Percentiles rank a stretch among this genome's conserved stretches.
Conservation (phyloP, 2,888 invertebrate genomes). For the Ectemnius cavifrons region DNA sequence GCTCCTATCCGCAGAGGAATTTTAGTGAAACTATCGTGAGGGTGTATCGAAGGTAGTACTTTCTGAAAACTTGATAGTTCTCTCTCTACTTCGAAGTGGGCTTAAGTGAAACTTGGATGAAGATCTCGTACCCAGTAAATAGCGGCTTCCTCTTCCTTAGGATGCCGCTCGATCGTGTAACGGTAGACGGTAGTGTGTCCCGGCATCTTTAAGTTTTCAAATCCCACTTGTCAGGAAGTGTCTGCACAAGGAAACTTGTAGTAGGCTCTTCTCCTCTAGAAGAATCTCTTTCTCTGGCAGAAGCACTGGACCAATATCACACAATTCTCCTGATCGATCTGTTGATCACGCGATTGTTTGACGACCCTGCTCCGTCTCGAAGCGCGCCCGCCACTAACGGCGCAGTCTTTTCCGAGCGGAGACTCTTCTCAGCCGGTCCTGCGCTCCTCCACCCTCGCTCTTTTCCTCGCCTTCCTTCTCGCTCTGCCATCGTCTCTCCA, state of each 20-base stretch:
- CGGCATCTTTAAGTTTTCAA: slow-evolving; percentile 65
- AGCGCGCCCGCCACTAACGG: slow-evolving; percentile 74
- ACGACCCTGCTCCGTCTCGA: slow-evolving; percentile 69
- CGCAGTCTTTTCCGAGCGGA: slow-evolving; percentile 66
- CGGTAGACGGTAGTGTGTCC: slow-evolving; percentile 71
- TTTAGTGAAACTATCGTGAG: no score
- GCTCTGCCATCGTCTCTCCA: slow-evolving; percentile 15
- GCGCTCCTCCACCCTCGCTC: slow-evolving; percentile 2
- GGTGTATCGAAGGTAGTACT: no score
- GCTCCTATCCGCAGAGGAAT: no score
- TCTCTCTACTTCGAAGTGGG: no score
- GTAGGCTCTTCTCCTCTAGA: no score
- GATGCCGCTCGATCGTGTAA: slow-evolving; percentile 66
- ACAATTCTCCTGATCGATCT: slow-evolving; percentile 36
- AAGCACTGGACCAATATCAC: slow-evolving; percentile 35
- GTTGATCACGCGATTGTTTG: slow-evolving; percentile 44
- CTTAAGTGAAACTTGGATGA: no score
- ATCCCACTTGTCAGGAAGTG: no score
- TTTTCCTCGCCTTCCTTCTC: slow-evolving; percentile 8
- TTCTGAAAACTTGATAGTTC: no score
- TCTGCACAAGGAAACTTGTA: no score
- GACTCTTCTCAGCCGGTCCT: slow-evolving; percentile 47
- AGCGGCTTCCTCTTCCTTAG: slow-evolving; percentile 81
- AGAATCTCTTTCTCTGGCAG: slow-evolving; percentile 9
- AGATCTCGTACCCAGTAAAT: slow-evolving; percentile 81